Evolutionary conservation across 92 coral and sea anemone species (phyloP), one percentile per base, ranked within the genome.

Genomic region (Porites divaricata): DNA sequence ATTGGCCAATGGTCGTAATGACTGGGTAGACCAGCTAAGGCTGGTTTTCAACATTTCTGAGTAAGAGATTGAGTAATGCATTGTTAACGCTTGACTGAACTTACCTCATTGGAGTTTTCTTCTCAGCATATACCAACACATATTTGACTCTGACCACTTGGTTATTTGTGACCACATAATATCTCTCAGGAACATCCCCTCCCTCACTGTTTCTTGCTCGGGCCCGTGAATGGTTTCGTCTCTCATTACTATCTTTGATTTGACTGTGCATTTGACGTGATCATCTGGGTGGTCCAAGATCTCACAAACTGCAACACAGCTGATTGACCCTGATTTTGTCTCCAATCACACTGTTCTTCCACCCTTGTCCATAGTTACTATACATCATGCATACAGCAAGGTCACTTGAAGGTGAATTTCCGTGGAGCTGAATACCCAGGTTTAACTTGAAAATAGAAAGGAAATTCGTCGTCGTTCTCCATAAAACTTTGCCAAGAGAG

Each of bases 91-190:
- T 35, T 11, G n/a, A 48, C 11, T 20, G 24, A 35, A 25, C 67
- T 20, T 49, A 84, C 88, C 83, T 84, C 0, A 58, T 48, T 8
- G 52, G 58, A 52, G 63, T 56, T 81, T 74, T 72, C 89, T 79
- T 88, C 83, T 91, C 93, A 0, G 98, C 90, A 81, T 97, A 97
- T 1, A 95, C 99, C 88, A 97, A 57, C 78, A 97, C 81, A 81
- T 95, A 97, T 54, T 93, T 97, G 24, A 97, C 98, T 63, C 98
- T 83, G 13, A 97, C 85, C 16, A 95, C 89, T 63, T 97, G 95
- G 86, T 97, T 97, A 74, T 97, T 97, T n/a, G 98, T 95, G 66
- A 97, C 99, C 53, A 97, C 98, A 88, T 95, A 97, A 80, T 97
- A 97, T 81, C 92, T 90, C 81, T 97, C 99, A 0, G 99, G 99